Evolutionary conservation across 2,888 invertebrate species (phyloP).

Genomic region (Lymantria dispar): DNA sequence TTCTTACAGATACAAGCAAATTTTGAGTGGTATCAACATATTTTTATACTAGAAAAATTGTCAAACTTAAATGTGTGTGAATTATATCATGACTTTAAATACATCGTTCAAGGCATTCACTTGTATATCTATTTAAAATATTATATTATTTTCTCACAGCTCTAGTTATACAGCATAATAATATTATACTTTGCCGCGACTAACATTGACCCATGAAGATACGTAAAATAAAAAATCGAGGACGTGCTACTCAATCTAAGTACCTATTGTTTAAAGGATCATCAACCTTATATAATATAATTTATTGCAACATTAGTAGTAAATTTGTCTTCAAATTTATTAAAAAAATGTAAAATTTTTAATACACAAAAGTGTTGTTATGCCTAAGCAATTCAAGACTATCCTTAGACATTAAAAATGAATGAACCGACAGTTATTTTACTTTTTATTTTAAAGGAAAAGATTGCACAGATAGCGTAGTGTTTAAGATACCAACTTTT

Average conservation of each 20-base stretch:
- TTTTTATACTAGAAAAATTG: neutral
- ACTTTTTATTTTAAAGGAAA: too few species aligned
- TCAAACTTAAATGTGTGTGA: neutral
- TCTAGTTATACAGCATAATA: neutral
- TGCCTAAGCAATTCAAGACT: too few species aligned
- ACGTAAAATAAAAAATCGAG: slow-evolving; percentile 4
- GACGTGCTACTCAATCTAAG: neutral
- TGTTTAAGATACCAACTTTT: too few species aligned
- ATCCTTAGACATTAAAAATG: too few species aligned
- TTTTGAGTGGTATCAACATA: slow-evolving; percentile 5
- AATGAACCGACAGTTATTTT: too few species aligned
- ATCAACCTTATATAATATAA: too few species aligned
- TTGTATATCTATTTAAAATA: too few species aligned
- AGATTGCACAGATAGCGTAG: too few species aligned
- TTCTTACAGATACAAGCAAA: slow-evolving; percentile 30
- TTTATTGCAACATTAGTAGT: too few species aligned
- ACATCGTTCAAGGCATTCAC: neutral
- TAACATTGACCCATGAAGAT: neutral
- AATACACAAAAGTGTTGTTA: too few species aligned
- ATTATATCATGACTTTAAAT: neutral
- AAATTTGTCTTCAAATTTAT: too few species aligned
- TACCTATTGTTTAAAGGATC: neutral
- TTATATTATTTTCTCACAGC: neutral
- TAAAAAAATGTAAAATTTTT: too few species aligned
- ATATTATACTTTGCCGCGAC: neutral